Base-by-base conservation (phyloP, 2,113 vertebrate genomes). In the Perognathus longimembris region DNA sequence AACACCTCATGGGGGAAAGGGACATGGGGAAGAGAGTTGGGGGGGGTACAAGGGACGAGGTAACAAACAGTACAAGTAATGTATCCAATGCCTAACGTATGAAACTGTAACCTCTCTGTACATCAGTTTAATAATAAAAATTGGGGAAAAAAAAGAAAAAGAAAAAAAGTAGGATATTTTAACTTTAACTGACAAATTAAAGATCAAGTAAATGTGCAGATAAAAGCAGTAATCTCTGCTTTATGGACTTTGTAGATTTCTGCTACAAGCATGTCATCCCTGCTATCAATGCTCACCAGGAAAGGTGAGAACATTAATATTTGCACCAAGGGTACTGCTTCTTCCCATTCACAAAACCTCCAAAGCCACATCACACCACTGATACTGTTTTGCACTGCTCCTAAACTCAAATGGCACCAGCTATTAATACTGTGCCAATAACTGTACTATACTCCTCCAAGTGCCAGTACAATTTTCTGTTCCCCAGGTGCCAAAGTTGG, bases 391-490 rank as follows among this genome's bases (percentile, higher is more conserved):
- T 57, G 22, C 81, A 26, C 91, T 90, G 11, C 38, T 79, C 89
- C 79, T 61, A n/a, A 95, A 78, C 84, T 34, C 71, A 90, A 90
- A 79, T 86, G 42, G 61, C 36, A 78, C 66, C 36, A 83, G 80
- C 71, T 86, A 92, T 50, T 42, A 70, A 79, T 75, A 28, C 70
- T 92, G 26, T 76, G 63, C 63, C 70, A 74, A 64, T 73, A 71
- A 79, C 83, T 34, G 11, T 85, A 45, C 83, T 85, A 83, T 71
- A 34, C 5, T 40, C 34, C 77, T 90, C 54, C 54, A 74, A 66
- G 32, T 38, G 36, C 64, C 54, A 74, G 88, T 70, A n/a, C 57
- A 87, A 61, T 90, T 38, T 79, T 95, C 42, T 88, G 32, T 77
- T 82, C 14, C 6, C 26, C 75, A 50, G 50, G 57, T 78, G 38